Percentiles rank a stretch among this genome's conserved stretches.
These are phyloP conservation scores for Calliopsis andreniformis DNA, from an alignment of 1,140 invertebrate species.

Conservation along the genomic window DNA sequence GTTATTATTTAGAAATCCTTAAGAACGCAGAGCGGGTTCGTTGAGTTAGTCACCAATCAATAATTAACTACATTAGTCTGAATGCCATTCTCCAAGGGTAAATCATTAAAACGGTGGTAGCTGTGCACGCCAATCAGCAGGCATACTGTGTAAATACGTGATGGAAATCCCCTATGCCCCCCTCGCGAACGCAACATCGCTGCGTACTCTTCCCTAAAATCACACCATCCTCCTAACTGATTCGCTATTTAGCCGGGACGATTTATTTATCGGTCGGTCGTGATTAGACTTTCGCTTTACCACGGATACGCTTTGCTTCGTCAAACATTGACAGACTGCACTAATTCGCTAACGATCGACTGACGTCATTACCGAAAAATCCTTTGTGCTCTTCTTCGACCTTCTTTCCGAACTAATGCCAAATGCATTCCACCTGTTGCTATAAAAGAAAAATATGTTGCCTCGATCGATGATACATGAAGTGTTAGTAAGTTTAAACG, in stretches of 20 bases:
- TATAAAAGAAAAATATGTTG: conserved; percentile 56
- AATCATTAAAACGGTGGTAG: conserved; percentile 59
- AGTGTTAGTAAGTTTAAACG: no score
- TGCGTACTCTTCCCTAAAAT: conserved; percentile 39
- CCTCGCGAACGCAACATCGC: neutral
- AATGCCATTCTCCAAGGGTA: conserved; percentile 58
- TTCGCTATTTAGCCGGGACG: conserved; percentile 52
- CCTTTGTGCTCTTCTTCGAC: neutral
- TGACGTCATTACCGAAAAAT: conserved; percentile 14
- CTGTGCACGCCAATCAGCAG: conserved; percentile 51
- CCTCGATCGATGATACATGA: neutral
- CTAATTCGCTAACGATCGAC: conserved; percentile 44
- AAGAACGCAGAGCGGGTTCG: no score
- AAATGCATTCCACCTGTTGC: conserved; percentile 62
- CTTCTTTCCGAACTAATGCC: conserved; percentile 27
- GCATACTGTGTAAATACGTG: conserved; percentile 63
- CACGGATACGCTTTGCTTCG: conserved; percentile 32
- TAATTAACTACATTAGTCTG: conserved; percentile 53
- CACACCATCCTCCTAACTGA: conserved; percentile 47
- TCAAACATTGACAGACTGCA: conserved; percentile 44
- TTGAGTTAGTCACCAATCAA: conserved; percentile 56
- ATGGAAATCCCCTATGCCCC: conserved; percentile 35
- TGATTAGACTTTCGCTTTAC: conserved; percentile 68
- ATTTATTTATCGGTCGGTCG: conserved; percentile 64
- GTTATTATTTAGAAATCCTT: no score